A percentile compares a stretch with the other conserved stretches of the same genome.
Evolutionary conservation across 2,797 vertebrate genomes (phyloP).

Genomic region (Steatocranus sp.): DNA sequence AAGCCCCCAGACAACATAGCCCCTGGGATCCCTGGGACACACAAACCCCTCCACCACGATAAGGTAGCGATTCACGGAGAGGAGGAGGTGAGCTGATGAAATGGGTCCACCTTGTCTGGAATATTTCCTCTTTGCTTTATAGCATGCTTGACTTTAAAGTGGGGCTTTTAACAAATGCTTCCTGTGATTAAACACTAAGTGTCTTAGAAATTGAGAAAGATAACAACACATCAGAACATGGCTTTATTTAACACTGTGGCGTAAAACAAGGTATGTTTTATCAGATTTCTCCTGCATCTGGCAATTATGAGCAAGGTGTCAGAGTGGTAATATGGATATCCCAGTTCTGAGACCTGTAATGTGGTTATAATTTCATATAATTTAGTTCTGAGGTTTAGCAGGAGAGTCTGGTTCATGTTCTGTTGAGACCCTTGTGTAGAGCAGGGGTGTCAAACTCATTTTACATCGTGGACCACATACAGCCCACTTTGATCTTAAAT

Average conservation of each 20-base stretch:
- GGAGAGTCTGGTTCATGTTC: background rate
- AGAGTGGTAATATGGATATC: background rate
- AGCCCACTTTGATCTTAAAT: background rate
- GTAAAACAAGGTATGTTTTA: background rate
- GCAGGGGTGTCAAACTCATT: background rate
- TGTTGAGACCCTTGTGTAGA: background rate
- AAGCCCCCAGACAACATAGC: too few relatives aligned
- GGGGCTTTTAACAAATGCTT: background rate
- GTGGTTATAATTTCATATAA: background rate
- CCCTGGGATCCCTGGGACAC: too few relatives aligned
- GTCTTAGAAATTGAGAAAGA: background rate
- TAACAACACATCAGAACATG: background rate
- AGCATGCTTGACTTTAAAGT: background rate
- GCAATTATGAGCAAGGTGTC: background rate
- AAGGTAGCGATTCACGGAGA: too few relatives aligned
- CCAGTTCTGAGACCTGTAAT: background rate
- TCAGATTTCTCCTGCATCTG: background rate
- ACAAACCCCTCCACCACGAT: too few relatives aligned
- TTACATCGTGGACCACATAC: background rate
- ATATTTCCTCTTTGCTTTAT: constrained; percentile 12
- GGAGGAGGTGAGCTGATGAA: background rate
- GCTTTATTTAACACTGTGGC: background rate
- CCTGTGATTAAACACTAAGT: background rate
- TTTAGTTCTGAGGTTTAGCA: background rate
- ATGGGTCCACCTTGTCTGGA: constrained; percentile 17